Conservation (phyloP, 2,113 vertebrate species). For the Reinhardtius hippoglossoides region DNA sequence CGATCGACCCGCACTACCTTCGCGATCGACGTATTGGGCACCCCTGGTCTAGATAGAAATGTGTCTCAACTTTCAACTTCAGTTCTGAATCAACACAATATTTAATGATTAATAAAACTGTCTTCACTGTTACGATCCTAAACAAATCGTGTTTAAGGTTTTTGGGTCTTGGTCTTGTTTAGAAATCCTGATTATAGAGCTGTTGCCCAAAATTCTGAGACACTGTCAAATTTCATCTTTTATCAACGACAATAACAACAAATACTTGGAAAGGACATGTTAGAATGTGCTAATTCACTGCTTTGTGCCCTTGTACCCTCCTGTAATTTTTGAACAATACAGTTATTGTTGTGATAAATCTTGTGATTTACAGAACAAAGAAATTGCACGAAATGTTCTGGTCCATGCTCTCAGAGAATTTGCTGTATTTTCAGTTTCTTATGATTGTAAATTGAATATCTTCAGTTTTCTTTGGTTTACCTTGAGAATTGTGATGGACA, state of each 20-base stretch:
- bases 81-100: too few species aligned
- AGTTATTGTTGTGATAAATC: not conserved
- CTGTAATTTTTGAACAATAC: not conserved
- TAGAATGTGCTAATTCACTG: not conserved
- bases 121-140: not conserved
- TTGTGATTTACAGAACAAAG: not conserved
- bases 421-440: not conserved
- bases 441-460: not conserved
- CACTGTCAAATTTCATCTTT: not conserved
- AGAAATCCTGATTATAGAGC: not conserved
- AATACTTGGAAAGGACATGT: not conserved
- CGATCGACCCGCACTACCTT: too few species aligned
- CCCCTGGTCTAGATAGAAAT: too few species aligned
- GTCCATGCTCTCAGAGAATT: not conserved
- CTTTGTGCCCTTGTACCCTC: not conserved
- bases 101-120: too few species aligned
- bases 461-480: not conserved
- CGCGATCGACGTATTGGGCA: too few species aligned
- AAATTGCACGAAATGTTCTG: not conserved
- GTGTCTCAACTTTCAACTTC: too few species aligned
- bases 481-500: not conserved
- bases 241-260: not conserved
- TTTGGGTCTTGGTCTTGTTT: not conserved
- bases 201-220: not conserved
- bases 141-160: not conserved